Evolutionary conservation across 2,113 vertebrate species (phyloP), one percentile per base, ranked within the genome.

Genomic region (Lophius piscatorius): DNA sequence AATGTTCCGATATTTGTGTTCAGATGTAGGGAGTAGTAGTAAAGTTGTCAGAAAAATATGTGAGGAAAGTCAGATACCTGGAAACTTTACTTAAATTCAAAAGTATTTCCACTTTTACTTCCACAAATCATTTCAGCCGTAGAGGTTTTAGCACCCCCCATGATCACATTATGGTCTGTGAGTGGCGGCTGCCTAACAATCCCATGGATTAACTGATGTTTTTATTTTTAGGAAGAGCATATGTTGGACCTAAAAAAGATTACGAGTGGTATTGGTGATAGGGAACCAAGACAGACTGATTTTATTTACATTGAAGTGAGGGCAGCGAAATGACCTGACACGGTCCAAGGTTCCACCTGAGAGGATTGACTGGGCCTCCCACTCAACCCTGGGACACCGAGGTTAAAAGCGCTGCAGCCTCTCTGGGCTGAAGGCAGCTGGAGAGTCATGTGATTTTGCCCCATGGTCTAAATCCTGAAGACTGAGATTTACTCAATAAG

Each of bases 261-360:
- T 23, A 24, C 14, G 47, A 74, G 44, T 50, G 18, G 48, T 23
- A 6, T 49, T 45, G 45, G 41, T 48, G 68, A 48, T 76, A 70
- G 80, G 84, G 60, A 83, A 78, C 67, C 67, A 59, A 71, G 62
- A 56, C 58, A 65, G 63, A 63, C 70, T 42, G 46, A 33, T 52
- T 76, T 74, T 81, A 76, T 82, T 83, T 82, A 84, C 74, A 68
- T 74, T 84, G 40, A 74, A 60, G 81, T 64, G 77, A 78, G 68
- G 46, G 52, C 67, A 81, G 73, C 57, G 40, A 82, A 84, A 73
- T 69, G 83, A 83, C 66, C 76, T 69, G 82, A 84, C 82, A 87
- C 18, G 64, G 80, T 85, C 82, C 78, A 76, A 74, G 77, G 78
- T 77, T 79, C 80, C 77, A 78, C 78, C 71, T 68, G 47, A 54